phyloP scores from a whole-genome alignment of 2,888 invertebrate species.

The Eristalinus sepulchralis region DNA sequence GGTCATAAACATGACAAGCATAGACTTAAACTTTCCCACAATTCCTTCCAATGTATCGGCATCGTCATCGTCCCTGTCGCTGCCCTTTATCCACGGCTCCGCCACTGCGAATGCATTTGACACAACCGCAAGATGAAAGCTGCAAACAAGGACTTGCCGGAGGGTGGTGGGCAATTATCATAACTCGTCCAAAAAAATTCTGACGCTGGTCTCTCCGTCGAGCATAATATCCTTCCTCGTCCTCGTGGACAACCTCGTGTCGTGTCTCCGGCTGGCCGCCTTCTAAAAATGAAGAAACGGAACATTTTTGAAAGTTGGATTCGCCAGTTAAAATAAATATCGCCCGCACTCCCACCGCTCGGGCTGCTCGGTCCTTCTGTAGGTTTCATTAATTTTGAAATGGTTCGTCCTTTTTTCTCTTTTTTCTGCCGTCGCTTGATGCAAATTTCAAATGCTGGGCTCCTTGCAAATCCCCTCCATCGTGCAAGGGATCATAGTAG shows the following conservation, averaged over 20 bases:
- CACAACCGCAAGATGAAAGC: constrained; percentile 55
- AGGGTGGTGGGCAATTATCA: constrained; percentile 63
- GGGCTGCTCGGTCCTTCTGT: not conserved
- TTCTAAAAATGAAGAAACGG: constrained; percentile 18
- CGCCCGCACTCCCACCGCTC: not conserved
- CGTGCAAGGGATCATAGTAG: constrained; percentile 8
- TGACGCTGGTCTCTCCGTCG: constrained; percentile 32
- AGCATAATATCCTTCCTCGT: constrained; percentile 23
- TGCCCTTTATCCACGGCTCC: constrained; percentile 16
- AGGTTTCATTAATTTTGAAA: constrained; percentile 68
- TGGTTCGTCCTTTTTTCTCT: constrained; percentile 65
- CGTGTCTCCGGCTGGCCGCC: constrained; percentile 8
- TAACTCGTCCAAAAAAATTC: constrained; percentile 69
- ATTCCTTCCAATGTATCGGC: constrained; percentile 59
- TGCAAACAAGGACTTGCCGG: constrained; percentile 50
- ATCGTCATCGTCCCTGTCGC: not conserved
- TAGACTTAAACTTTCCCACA: constrained; percentile 57
- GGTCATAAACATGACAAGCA: constrained; percentile 55
- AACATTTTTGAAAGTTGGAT: constrained; percentile 62
- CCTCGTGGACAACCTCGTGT: constrained; percentile 43
- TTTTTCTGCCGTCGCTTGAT: constrained; percentile 51
- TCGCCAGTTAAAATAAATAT: constrained; percentile 63
- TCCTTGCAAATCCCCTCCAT: constrained; percentile 1
- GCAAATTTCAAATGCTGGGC: constrained; percentile 56
- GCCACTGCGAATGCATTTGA: constrained; percentile 55